Evolutionary conservation across 92 coral and sea anemone genomes (phyloP), one percentile per base, ranked within the genome.

Genomic region (Umimayanthus chanpuru): DNA sequence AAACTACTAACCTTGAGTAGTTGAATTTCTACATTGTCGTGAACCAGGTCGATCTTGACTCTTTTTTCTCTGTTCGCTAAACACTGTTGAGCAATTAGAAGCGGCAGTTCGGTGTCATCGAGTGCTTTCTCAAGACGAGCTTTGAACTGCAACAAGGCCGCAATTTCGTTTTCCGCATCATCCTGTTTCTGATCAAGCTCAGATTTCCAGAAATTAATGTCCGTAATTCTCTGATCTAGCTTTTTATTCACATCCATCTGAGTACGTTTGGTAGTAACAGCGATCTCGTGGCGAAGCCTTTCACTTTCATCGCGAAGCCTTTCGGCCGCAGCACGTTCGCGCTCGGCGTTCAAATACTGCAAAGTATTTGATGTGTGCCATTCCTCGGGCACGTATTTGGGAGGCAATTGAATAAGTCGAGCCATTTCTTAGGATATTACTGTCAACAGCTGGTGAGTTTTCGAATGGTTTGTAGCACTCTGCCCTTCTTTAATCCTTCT

Each of bases 21-120:
- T 88, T 96, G 99, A 87, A 96, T 94, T 88, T 96, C 99, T 8
- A 96, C 99, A 77, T 96, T 94, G 85, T 96, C 99, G 65, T 96
- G 99, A 28, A 96, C 99, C 55, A 95, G 93, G 89, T 96, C 99
- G 79, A 96, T 94, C 86, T 94, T 92, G 64, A 86, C 87, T 72
- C 99, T 90, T 84, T 88, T 96, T 82, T 96, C 99, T 75, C 99
- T 93, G 89, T 91, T 94, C 28, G 90, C 94, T 49, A 96, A 94
- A 88, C 99, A 96, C 71, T 96, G 98, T 76, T 93, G 93, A 40
- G 98, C 99, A 73, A 96, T 94, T 93, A 93, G 92, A 49, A 95
- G 88, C 6, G 99, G 99, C 16, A 96, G 83, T 36, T 95, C 99
- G 16, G 97, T 95, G 88, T 96, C 99, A 7, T 92, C 98, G 26